phyloP scores from a whole-genome alignment of 2,888 invertebrate genomes.

The Clostera curtula region DNA sequence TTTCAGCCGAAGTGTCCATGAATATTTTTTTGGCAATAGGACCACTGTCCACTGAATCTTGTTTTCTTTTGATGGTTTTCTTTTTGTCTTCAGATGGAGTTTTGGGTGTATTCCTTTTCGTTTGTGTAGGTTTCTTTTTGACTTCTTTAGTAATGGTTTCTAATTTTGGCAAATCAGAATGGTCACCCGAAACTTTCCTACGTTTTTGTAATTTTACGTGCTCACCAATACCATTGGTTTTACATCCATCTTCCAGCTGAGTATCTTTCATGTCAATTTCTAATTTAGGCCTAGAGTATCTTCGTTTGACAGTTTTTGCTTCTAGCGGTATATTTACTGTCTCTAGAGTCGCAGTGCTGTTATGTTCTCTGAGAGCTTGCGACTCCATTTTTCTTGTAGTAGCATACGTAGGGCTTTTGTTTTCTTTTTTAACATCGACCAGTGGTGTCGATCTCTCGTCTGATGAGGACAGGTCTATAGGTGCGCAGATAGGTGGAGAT shows the following conservation, averaged over 20 bases:
- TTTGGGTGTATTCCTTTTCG: conserved; percentile 42
- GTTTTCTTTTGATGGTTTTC: conserved; percentile 64
- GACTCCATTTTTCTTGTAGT: conserved; percentile 57
- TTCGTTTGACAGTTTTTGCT: conserved; percentile 54
- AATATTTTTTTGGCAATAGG: conserved; percentile 45
- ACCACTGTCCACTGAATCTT: conserved; percentile 30
- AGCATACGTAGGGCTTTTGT: conserved; percentile 56
- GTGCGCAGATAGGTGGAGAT: conserved; percentile 57
- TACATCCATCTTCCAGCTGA: conserved; percentile 59
- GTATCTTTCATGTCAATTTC: conserved; percentile 68
- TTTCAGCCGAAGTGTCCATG: conserved; percentile 36
- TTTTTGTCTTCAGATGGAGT: conserved; percentile 46
- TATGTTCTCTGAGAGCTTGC: conserved; percentile 59
- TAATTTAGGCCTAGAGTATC: conserved; percentile 62
- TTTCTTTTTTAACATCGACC: conserved; percentile 66
- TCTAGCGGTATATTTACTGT: conserved; percentile 35
- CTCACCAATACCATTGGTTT: conserved; percentile 69
- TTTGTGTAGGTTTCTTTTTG: conserved; percentile 43
- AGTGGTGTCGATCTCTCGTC: conserved; percentile 62
- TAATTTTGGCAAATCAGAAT: conserved; percentile 34
- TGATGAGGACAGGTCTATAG: conserved; percentile 67
- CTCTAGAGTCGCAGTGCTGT: conserved; percentile 35
- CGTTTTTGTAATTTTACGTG: conserved; percentile 70
- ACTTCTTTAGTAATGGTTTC: conserved; percentile 48
- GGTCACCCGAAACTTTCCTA: conserved; percentile 67